Conservation (phyloP, 2,113 vertebrate genomes). For the Labeo rohita region DNA sequence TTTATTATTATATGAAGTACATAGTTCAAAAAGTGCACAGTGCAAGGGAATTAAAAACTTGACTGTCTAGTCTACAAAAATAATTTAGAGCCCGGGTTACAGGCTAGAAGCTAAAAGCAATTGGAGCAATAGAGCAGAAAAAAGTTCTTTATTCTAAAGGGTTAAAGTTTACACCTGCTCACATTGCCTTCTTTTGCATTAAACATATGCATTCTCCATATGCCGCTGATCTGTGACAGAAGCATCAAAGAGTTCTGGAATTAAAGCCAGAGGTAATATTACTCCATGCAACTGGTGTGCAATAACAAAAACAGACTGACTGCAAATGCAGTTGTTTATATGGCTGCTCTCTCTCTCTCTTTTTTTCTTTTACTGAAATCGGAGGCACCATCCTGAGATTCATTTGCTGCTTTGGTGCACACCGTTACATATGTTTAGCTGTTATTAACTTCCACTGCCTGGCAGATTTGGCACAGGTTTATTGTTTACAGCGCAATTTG, state of each 20-base stretch:
- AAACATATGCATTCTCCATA: slow-evolving; percentile 5
- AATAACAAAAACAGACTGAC: slow-evolving; percentile 24
- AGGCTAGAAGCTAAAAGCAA: too few relatives aligned
- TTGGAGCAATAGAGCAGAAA: background rate
- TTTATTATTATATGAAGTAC: background rate
- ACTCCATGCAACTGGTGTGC: slow-evolving; percentile 18
- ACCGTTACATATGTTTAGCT: slow-evolving; percentile 15
- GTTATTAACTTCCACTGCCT: slow-evolving; percentile 18
- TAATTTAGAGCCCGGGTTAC: too few relatives aligned
- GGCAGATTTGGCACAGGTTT: background rate
- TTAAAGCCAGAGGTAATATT: slow-evolving; percentile 34
- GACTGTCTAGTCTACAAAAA: too few relatives aligned
- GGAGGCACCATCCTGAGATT: slow-evolving; percentile 1
- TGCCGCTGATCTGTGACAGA: background rate
- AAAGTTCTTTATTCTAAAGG: background rate
- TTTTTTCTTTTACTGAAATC: background rate
- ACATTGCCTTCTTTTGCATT: background rate
- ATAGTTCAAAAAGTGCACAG: background rate
- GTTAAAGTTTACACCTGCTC: background rate
- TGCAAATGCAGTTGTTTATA: slow-evolving; percentile 27
- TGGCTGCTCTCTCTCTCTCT: background rate
- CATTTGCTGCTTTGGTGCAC: slow-evolving; percentile 11
- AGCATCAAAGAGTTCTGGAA: slow-evolving; percentile 16
- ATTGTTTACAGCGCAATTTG: background rate
- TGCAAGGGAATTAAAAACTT: background rate